Base-by-base conservation (phyloP, 2,888 invertebrate genomes). In the Spodoptera picta region DNA sequence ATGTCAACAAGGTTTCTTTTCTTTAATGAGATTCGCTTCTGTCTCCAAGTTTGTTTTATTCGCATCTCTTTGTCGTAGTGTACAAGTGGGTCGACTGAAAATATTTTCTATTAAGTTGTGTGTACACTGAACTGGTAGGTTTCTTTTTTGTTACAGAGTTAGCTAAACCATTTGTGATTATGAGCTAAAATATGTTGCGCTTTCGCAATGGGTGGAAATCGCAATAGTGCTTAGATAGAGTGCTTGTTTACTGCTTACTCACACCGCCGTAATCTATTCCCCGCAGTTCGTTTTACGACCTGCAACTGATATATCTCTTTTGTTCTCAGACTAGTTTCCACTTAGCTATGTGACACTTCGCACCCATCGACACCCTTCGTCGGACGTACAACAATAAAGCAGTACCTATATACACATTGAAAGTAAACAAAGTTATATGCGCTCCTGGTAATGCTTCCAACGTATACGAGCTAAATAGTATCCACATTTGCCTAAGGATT, bases 21-120 rank as follows among this genome's bases (percentile, higher is more conserved):
- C 60, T 55, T 36, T 65, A 73, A 73, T 73, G 63, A 61, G 65
- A 73, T 66, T 74, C 65, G 69, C 45, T 60, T 63, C 52, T 54
- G 50, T 57, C 46, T 60, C n/a, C 14, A 27, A 77, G 58, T 77
- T 73, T 69, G 49, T 60, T 61, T 69, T 60, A 52, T 61, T 65
- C 52, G 42, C 41, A 54, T 61, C 45, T 56, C 59, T 69, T 59
- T 65, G 62, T 61, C 14, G 56, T 65, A 51, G 60, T 64, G 45
- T 69, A 47, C 44, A 60, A 68, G 53, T 63, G 47, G 57, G 57
- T 53, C 48, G 46, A 47, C 24, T 64, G 59, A 45, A 53, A 49
- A 47, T 60, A 59, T 60, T 61, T 54, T 54, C 24, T 48, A 49
- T 63, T 58, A 44, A 55, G 48, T 54, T 36, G 9, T 43, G 24